A percentile compares a stretch with the other conserved stretches of the same genome.
These are phyloP conservation scores for Pseudomugil tenellus DNA, from an alignment of 2,797 vertebrate genomes.

Conservation along the genomic window DNA sequence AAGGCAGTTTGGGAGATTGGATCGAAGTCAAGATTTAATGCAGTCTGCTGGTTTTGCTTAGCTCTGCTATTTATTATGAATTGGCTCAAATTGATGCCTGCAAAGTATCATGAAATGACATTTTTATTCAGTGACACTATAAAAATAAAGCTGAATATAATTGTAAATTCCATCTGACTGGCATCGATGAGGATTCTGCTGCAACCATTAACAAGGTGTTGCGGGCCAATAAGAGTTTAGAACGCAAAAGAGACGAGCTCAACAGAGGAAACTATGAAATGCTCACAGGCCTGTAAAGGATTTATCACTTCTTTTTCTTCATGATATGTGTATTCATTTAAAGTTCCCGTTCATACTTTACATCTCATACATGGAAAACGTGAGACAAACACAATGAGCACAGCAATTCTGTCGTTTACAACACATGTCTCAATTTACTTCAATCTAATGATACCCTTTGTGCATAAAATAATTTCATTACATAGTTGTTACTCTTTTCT, in stretches of 20 bases:
- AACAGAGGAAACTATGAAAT: constrained; percentile 19
- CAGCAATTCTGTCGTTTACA: not conserved
- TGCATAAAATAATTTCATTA: not conserved
- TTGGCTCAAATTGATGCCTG: too few relatives aligned
- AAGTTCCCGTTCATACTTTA: too few relatives aligned
- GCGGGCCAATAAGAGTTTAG: constrained; percentile 82
- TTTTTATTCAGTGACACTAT: too few relatives aligned
- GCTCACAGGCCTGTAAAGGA: not conserved
- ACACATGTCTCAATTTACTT: not conserved
- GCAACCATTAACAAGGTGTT: constrained; percentile 84
- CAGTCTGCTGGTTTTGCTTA: too few relatives aligned
- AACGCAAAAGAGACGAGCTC: constrained; percentile 25
- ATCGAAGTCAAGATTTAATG: too few relatives aligned
- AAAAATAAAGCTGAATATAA: constrained; percentile 87
- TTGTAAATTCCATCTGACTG: constrained; percentile 84
- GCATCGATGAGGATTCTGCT: constrained; percentile 82
- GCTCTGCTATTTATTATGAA: too few relatives aligned
- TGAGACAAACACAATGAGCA: not conserved
- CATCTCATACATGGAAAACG: not conserved
- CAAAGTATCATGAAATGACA: too few relatives aligned
- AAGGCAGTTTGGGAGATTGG: too few relatives aligned
- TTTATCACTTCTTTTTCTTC: not conserved
- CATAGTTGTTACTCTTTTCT: not conserved
- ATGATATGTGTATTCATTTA: too few relatives aligned
- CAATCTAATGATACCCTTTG: not conserved